phyloP scores from a whole-genome alignment of 2,888 invertebrate species.

The Agrypnus murinus region DNA sequence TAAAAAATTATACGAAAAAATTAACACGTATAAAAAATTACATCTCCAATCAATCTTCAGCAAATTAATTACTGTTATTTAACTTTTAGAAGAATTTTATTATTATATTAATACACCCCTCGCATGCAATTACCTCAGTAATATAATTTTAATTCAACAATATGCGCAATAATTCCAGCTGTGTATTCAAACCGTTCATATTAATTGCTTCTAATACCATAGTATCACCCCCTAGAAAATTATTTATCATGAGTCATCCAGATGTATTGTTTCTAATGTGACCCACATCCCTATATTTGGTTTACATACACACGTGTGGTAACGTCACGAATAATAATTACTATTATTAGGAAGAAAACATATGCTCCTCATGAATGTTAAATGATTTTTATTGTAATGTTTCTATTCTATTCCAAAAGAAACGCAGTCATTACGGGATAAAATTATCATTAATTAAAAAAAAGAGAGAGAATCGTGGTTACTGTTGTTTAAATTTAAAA shows the following conservation, averaged over 20 bases:
- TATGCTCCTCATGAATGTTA: constrained; percentile 27
- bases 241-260: constrained; percentile 20
- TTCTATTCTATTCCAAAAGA: constrained; percentile 27
- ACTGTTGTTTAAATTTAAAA: too few relatives aligned
- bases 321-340: constrained; percentile 24
- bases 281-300: constrained; percentile 23
- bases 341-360: constrained; percentile 22
- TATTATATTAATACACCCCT: too few relatives aligned
- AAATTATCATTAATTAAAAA: constrained; percentile 24
- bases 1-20: too few relatives aligned
- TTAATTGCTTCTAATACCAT: not conserved
- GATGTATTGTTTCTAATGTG: constrained; percentile 11
- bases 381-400: constrained; percentile 15
- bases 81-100: too few relatives aligned
- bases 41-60: too few relatives aligned
- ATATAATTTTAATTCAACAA: too few relatives aligned
- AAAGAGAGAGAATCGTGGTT: not conserved
- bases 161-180: too few relatives aligned
- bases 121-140: too few relatives aligned
- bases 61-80: too few relatives aligned
- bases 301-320: constrained; percentile 3
- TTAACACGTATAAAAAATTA: too few relatives aligned
- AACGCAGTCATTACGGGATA: constrained; percentile 2
- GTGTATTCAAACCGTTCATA: constrained; percentile 15
- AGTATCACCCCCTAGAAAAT: not conserved